These are phyloP conservation scores for Mastomys natalensis DNA, from an alignment of 2,113 vertebrate species.

Conservation along the genomic window DNA sequence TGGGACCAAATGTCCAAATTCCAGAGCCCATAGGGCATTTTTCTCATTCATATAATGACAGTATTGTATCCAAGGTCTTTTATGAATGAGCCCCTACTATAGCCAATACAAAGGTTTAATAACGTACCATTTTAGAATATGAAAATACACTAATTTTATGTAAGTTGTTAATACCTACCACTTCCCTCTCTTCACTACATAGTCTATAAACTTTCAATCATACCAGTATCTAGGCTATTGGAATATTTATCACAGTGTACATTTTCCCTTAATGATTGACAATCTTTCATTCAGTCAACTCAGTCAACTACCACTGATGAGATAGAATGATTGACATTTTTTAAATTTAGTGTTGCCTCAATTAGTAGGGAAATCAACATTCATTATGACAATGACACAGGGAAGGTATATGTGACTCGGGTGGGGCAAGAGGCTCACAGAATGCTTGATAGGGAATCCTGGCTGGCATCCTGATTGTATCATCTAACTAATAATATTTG, in stretches of 20 bases:
- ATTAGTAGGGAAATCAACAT: no score
- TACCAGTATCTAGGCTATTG: background rate
- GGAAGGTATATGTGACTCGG: background rate
- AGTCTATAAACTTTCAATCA: background rate
- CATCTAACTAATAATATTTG: background rate
- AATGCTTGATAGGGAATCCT: background rate
- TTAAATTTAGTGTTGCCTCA: background rate
- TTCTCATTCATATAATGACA: background rate
- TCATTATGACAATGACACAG: background rate
- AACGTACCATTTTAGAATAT: background rate
- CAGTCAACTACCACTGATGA: background rate
- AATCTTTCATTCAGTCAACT: background rate
- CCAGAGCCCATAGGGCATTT: background rate
- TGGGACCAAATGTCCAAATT: background rate
- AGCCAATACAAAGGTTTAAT: background rate
- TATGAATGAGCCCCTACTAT: background rate
- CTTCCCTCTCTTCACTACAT: background rate
- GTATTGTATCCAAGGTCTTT: background rate
- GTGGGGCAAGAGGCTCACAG: background rate
- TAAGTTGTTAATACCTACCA: background rate
- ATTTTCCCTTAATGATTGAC: background rate
- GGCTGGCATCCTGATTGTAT: no score
- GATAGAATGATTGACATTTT: background rate
- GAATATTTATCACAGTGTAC: background rate
- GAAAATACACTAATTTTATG: background rate